phyloP scores from a whole-genome alignment of 2,797 vertebrate genomes.

The Sarcophilus harrisii region DNA sequence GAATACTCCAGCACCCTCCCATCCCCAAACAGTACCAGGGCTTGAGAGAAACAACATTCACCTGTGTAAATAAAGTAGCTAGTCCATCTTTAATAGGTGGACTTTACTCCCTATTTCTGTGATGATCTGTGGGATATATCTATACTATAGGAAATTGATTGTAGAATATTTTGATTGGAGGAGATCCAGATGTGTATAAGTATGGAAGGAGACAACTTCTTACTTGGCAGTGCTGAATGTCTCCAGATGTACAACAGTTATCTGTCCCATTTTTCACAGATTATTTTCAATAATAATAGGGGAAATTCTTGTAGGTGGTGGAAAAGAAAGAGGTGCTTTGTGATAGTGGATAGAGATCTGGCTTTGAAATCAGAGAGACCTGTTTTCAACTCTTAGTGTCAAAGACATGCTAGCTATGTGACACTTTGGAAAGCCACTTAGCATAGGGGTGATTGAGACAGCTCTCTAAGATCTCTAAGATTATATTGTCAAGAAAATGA shows the following conservation, averaged over 20 bases:
- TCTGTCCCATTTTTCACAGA: neutral
- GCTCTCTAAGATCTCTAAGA: neutral
- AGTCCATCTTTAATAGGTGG: neutral
- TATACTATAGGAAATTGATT: neutral
- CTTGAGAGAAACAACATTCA: neutral
- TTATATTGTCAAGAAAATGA: neutral
- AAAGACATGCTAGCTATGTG: neutral
- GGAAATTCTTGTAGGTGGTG: neutral
- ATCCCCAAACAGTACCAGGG: neutral
- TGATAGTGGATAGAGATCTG: neutral
- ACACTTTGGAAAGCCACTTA: neutral
- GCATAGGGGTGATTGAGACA: neutral
- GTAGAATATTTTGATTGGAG: neutral
- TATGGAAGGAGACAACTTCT: neutral
- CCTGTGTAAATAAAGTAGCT: neutral
- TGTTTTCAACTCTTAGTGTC: neutral
- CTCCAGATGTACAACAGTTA: neutral
- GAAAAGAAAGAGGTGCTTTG: neutral
- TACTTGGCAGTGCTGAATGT: neutral
- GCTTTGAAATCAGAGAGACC: neutral
- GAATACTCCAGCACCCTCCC: neutral
- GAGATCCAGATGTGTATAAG: neutral
- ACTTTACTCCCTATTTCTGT: neutral
- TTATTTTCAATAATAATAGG: neutral
- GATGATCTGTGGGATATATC: neutral